Percentiles rank a stretch among this genome's conserved stretches.
Evolutionary conservation across 1,140 invertebrate genomes (phyloP).

Genomic region (Caerostris extrusa): DNA sequence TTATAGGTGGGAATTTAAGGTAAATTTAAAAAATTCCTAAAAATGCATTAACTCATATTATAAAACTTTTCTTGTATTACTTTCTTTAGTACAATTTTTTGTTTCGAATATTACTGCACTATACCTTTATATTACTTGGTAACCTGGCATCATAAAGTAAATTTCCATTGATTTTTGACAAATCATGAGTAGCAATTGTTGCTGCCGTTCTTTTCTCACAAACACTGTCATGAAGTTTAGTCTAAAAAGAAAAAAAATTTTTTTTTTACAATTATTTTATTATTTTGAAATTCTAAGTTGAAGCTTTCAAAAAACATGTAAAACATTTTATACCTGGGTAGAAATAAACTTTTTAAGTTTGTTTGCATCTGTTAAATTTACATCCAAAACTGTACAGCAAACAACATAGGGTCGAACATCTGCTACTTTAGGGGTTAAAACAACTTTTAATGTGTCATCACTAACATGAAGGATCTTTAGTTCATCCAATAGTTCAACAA

Average conservation of each 20-base stretch:
- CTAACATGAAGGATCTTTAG: constrained; percentile 84
- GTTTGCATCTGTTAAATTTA: constrained; percentile 85
- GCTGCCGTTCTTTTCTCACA: constrained; percentile 89
- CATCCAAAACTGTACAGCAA: constrained; percentile 87
- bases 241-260: constrained; percentile 81
- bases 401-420: constrained; percentile 87
- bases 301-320: constrained; percentile 9
- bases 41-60: too few relatives aligned
- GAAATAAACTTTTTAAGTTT: constrained; percentile 90
- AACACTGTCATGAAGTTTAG: constrained; percentile 89
- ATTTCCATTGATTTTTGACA: constrained; percentile 85
- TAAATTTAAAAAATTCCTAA: background rate
- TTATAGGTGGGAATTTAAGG: too few relatives aligned
- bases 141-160: constrained; percentile 86
- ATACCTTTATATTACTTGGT: constrained; percentile 84
- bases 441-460: constrained; percentile 84
- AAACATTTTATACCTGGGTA: constrained; percentile 84
- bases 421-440: constrained; percentile 84
- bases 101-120: too few relatives aligned
- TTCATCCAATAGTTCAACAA: constrained; percentile 71
- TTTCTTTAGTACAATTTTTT: too few relatives aligned
- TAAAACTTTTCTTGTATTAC: too few relatives aligned
- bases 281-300: background rate
- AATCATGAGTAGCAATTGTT: constrained; percentile 92
- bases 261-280: background rate